Conservation (phyloP, 2,113 vertebrate species). For the Gobius niger region DNA sequence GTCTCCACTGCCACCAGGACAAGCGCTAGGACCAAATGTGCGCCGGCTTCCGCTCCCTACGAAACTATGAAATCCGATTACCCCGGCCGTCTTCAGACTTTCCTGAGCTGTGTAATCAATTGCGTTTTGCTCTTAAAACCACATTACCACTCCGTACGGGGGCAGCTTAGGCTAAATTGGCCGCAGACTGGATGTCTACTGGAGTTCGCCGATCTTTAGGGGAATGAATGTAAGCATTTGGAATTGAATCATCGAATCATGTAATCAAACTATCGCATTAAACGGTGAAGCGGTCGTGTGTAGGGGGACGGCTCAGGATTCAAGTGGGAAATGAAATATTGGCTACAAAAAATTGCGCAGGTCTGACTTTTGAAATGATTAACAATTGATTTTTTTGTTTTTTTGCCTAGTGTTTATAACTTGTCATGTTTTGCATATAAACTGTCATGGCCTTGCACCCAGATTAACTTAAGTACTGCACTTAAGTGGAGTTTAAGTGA, state of each 20-base stretch:
- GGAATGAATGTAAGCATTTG: background rate
- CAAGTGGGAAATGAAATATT: background rate
- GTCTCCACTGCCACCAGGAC: background rate
- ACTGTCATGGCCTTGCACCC: too few relatives aligned
- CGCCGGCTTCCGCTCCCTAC: conserved; percentile 14
- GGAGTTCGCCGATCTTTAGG: conserved; percentile 1
- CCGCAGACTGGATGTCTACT: conserved; percentile 15
- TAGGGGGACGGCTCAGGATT: too few relatives aligned
- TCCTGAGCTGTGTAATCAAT: conserved; percentile 14
- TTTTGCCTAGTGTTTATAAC: too few relatives aligned
- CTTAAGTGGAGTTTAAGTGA: too few relatives aligned
- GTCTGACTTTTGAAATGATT: too few relatives aligned
- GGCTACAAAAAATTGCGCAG: background rate
- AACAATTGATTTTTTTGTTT: too few relatives aligned
- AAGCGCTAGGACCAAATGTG: background rate
- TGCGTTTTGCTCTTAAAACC: conserved; percentile 19
- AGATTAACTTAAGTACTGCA: too few relatives aligned
- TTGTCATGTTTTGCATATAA: too few relatives aligned
- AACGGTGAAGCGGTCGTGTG: background rate
- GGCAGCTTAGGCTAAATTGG: conserved; percentile 9
- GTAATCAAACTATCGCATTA: background rate
- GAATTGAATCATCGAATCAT: conserved; percentile 1
- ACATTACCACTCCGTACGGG: conserved; percentile 13
- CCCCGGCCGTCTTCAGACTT: conserved; percentile 26
- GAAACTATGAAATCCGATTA: conserved; percentile 42